These are phyloP conservation scores for Clinocottus analis DNA, from an alignment of 2,113 vertebrate species.

Conservation along the genomic window DNA sequence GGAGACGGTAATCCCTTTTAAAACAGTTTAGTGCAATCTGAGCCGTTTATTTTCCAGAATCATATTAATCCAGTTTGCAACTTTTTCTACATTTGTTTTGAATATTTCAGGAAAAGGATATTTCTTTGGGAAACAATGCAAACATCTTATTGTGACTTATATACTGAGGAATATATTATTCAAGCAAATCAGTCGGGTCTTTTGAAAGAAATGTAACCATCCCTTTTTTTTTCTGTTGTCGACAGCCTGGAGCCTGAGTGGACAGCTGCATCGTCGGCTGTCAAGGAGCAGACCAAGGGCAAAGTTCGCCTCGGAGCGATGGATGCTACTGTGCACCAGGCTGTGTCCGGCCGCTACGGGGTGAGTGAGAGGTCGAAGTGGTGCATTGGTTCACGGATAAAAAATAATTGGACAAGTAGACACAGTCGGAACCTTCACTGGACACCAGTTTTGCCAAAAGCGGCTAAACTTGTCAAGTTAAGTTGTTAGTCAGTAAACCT, in stretches of 20 bases:
- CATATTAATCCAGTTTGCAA: neutral
- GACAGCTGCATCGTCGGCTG: constrained; percentile 91
- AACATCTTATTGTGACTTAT: neutral
- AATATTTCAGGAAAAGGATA: neutral
- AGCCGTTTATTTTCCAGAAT: neutral
- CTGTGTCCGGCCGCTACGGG: constrained; percentile 87
- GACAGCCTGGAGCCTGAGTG: constrained; percentile 94
- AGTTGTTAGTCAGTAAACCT: neutral
- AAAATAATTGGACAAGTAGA: neutral
- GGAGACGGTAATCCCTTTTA: constrained; percentile 1
- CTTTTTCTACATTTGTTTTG: neutral
- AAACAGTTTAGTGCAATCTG: constrained; percentile 3
- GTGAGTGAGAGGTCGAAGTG: constrained; percentile 78
- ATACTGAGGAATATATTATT: neutral
- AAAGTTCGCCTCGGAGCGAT: constrained; percentile 93
- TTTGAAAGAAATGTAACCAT: too few species aligned
- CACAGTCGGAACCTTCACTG: neutral
- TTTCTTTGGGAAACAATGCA: neutral
- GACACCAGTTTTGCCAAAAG: neutral
- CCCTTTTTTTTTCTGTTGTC: constrained; percentile 16
- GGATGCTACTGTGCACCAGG: constrained; percentile 92
- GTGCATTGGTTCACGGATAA: neutral
- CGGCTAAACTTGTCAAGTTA: neutral
- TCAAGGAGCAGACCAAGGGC: constrained; percentile 95
- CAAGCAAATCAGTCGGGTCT: fast-evolving